phyloP scores from a whole-genome alignment of 2,113 vertebrate species.

The Melanerpes aurifrons region DNA sequence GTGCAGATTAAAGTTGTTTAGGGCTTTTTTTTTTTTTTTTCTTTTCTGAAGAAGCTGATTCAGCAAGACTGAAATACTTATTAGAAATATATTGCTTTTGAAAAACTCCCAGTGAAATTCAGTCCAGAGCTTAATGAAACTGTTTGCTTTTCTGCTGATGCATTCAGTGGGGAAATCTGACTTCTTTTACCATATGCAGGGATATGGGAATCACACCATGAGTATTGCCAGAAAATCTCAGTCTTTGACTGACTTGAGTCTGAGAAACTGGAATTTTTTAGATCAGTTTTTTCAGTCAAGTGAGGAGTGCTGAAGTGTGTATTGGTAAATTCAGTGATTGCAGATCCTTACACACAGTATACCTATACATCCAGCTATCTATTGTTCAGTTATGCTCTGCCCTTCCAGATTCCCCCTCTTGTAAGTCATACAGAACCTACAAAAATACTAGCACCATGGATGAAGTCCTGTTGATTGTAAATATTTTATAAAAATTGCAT shows the following conservation, averaged over 20 bases:
- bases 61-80: conserved; percentile 50
- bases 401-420: background rate
- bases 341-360: background rate
- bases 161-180: background rate
- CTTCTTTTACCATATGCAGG: background rate
- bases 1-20: conserved; percentile 56
- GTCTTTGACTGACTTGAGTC: background rate
- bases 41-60: conserved; percentile 47
- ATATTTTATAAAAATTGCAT: background rate
- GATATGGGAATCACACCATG: background rate
- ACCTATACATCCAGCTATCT: background rate
- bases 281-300: background rate
- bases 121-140: conserved; percentile 44
- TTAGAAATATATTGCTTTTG: conserved; percentile 38
- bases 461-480: background rate
- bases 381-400: background rate
- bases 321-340: background rate
- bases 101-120: conserved; percentile 44
- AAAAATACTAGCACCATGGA: background rate
- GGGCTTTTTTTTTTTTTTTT: conserved; percentile 29
- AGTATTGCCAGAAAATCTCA: background rate
- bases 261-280: background rate
- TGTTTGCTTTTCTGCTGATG: conserved; percentile 41
- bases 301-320: background rate
- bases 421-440: background rate